These are phyloP conservation scores for Calephelis perditalis DNA, from an alignment of 2,888 invertebrate genomes.

Conservation along the genomic window DNA sequence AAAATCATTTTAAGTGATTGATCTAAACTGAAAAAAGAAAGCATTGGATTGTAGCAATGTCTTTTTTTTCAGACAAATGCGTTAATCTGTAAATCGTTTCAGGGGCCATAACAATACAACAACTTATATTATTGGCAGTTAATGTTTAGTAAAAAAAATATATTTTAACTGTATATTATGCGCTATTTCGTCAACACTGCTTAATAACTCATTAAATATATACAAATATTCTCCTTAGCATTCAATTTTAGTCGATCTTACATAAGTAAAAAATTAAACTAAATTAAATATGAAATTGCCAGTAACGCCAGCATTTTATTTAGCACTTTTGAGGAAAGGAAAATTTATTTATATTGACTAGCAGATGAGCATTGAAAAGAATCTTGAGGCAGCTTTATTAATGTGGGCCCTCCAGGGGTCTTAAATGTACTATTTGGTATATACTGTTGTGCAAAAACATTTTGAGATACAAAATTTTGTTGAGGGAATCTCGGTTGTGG, in stretches of 20 bases:
- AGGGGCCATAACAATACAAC: constrained; percentile 13
- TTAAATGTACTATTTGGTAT: constrained; percentile 49
- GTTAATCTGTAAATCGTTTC: neutral
- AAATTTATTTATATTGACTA: constrained; percentile 40
- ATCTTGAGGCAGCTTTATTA: constrained; percentile 59
- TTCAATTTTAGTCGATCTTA: constrained; percentile 7
- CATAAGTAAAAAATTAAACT: constrained; percentile 16
- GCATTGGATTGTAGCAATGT: too few relatives aligned
- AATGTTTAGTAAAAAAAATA: constrained; percentile 46
- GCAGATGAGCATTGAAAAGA: constrained; percentile 46
- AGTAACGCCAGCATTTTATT: constrained; percentile 16
- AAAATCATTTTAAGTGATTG: too few relatives aligned
- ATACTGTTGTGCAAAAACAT: constrained; percentile 45
- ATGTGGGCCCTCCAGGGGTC: constrained; percentile 51
- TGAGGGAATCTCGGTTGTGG: constrained; percentile 56
- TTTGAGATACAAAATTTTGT: constrained; percentile 37
- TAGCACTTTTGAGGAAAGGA: constrained; percentile 25
- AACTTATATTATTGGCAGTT: constrained; percentile 68
- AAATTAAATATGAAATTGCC: too few relatives aligned
- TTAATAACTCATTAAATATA: constrained; percentile 11
- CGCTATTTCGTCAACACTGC: constrained; percentile 40
- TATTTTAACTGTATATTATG: constrained; percentile 52
- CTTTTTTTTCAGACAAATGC: too few relatives aligned
- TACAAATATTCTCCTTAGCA: constrained; percentile 5
- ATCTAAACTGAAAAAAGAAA: too few relatives aligned